These are phyloP conservation scores for Cynopterus brachyotis DNA, from an alignment of 2,113 vertebrate species.

Conservation along the genomic window DNA sequence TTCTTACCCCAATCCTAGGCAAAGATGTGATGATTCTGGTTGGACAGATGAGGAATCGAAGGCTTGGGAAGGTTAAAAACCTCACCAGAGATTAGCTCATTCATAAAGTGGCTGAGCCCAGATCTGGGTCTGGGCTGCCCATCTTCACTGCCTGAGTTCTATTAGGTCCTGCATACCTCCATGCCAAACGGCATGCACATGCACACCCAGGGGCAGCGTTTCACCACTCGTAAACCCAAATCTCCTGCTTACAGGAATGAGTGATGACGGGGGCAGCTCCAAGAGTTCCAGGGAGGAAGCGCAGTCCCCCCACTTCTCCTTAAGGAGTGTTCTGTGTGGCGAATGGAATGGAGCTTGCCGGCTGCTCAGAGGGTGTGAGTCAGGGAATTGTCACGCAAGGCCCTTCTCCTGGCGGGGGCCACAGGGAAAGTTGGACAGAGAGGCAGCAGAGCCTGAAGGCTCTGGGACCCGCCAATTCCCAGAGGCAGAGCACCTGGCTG, in stretches of 20 bases:
- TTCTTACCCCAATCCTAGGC: not conserved
- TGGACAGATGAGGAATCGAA: not conserved
- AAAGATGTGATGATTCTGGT: not conserved
- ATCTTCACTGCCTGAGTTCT: not conserved
- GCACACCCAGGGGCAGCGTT: not conserved
- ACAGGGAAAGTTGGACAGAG: not conserved
- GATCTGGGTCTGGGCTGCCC: not conserved
- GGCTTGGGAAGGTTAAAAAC: not conserved
- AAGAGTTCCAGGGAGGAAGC: not conserved
- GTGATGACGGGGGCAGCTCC: not conserved
- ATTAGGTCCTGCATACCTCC: no score
- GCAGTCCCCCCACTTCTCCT: not conserved
- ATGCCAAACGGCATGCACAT: accelerated
- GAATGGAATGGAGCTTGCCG: not conserved
- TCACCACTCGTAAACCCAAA: not conserved
- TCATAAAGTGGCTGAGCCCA: not conserved
- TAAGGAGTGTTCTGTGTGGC: no score
- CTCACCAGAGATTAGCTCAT: not conserved
- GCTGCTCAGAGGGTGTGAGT: not conserved
- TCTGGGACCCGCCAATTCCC: not conserved
- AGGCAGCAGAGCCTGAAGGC: not conserved
- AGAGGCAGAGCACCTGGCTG: not conserved
- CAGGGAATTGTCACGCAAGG: not conserved
- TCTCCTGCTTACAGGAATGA: not conserved
- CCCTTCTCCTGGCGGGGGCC: not conserved